These are phyloP conservation scores for Blera fallax DNA, from an alignment of 2,888 invertebrate species.

Conservation along the genomic window DNA sequence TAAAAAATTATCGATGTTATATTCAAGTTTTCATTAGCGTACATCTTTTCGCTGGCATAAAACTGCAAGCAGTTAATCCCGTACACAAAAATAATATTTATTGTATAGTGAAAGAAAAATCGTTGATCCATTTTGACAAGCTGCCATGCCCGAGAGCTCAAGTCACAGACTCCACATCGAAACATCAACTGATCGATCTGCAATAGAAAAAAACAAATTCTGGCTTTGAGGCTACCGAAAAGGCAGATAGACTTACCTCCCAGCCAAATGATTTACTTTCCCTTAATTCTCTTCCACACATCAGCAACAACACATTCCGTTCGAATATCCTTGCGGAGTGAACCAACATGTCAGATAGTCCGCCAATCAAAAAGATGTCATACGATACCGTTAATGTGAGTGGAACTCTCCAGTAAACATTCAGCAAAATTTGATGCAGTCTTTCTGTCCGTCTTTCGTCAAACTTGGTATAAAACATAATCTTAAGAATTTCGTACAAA, in stretches of 20 bases:
- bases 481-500: background rate
- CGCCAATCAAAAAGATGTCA: conserved; percentile 1
- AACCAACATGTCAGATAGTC: background rate
- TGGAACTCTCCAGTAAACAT: no score
- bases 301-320: background rate
- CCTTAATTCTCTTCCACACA: background rate
- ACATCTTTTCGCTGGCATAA: background rate
- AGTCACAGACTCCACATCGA: no score
- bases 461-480: no score
- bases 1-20: no score
- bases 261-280: background rate
- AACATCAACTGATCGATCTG: no score
- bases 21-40: background rate
- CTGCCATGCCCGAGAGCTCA: background rate
- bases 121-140: background rate
- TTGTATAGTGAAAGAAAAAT: background rate
- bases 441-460: background rate
- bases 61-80: background rate
- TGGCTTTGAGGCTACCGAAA: no score
- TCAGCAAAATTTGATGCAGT: no score
- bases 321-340: background rate
- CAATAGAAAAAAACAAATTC: no score
- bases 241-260: background rate
- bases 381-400: background rate
- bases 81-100: background rate